A percentile compares a stretch with the other conserved stretches of the same genome.
Evolutionary conservation across 1,140 invertebrate species (phyloP).

Genomic region (Rhyzopertha dominica): DNA sequence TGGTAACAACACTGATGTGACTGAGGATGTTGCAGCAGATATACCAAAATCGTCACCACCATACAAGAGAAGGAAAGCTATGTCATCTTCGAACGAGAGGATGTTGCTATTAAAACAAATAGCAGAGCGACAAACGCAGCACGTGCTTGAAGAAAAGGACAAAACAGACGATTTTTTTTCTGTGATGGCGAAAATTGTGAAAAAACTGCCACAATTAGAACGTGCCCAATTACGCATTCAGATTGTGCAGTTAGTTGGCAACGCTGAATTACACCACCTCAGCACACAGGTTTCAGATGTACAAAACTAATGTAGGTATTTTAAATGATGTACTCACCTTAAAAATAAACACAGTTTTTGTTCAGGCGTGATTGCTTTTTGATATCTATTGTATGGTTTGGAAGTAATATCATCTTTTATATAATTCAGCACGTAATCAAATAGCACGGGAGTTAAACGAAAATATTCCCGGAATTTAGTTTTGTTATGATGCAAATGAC

Average conservation of each 20-base stretch:
- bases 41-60: background rate
- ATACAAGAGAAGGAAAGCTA: background rate
- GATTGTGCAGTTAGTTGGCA: too few species aligned
- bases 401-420: background rate
- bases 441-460: too few species aligned
- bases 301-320: background rate
- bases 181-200: constrained; percentile 17
- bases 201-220: constrained; percentile 12
- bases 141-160: background rate
- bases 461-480: constrained; percentile 6
- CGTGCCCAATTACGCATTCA: too few species aligned
- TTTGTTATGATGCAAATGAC: background rate
- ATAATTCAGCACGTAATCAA: background rate
- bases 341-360: constrained; percentile 4
- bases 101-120: background rate
- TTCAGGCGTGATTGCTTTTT: constrained; percentile 5
- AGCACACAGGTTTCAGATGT: background rate
- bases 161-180: constrained; percentile 16
- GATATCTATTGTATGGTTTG: constrained; percentile 2
- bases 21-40: background rate
- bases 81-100: background rate
- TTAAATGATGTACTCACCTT: background rate
- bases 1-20: constrained; percentile 1
- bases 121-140: background rate
- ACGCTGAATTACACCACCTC: background rate